Evolutionary conservation across 2,113 vertebrate genomes (phyloP).

Genomic region (Anolis sagrei): DNA sequence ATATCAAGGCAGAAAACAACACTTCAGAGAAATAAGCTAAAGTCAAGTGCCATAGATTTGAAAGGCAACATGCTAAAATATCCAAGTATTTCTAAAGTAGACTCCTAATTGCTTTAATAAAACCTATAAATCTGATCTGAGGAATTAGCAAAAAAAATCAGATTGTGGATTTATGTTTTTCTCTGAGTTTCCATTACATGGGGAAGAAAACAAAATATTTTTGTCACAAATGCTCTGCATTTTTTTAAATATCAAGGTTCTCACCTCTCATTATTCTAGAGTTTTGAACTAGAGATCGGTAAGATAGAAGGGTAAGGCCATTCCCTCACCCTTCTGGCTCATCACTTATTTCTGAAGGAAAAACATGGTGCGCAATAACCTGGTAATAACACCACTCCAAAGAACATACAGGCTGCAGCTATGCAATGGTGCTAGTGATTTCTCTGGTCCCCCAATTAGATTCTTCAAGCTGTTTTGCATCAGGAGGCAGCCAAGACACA

Average conservation of each 20-base stretch:
- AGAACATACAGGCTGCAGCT: background rate
- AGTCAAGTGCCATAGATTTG: no score
- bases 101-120: no score
- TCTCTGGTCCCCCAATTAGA: constrained; percentile 7
- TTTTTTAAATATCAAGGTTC: constrained; percentile 34
- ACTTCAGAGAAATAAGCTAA: no score
- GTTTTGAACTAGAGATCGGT: constrained; percentile 11
- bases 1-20: no score
- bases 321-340: background rate
- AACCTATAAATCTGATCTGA: no score
- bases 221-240: background rate
- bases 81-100: no score
- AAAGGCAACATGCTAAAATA: no score
- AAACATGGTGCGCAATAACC: background rate
- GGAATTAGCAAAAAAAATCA: no score
- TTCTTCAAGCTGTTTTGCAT: constrained; percentile 5
- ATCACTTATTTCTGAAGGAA: background rate
- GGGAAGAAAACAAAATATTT: no score
- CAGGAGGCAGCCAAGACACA: constrained; percentile 5
- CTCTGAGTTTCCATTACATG: no score
- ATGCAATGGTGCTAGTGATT: background rate
- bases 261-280: constrained; percentile 40
- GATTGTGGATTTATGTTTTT: no score
- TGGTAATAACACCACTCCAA: background rate
- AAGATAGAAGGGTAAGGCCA: background rate